Percentiles rank a stretch among this genome's conserved stretches.
Conservation (phyloP, 2,797 vertebrate species). For the Rhynchonycteris naso region DNA sequence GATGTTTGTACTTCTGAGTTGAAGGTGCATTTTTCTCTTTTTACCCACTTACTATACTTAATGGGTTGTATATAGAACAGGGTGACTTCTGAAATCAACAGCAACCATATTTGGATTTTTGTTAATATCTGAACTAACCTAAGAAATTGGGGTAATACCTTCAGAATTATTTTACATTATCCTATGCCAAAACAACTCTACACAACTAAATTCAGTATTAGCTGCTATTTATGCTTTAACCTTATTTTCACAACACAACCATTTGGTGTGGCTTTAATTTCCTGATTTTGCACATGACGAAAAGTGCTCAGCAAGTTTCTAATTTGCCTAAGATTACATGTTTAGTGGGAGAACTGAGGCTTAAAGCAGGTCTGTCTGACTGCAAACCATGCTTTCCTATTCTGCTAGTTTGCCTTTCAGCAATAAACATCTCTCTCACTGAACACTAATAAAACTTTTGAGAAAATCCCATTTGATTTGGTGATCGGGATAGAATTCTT, state of each 20-base stretch:
- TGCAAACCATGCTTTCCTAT: not conserved
- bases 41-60: not conserved
- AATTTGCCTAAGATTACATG: not conserved
- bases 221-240: constrained; percentile 7
- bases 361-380: not conserved
- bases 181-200: not conserved
- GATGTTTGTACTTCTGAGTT: not conserved
- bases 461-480: not conserved
- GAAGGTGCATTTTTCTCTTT: not conserved
- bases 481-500: not conserved
- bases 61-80: not conserved
- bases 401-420: not conserved
- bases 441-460: not conserved
- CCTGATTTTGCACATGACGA: not conserved
- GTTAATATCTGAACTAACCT: not conserved
- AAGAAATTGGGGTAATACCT: not conserved
- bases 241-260: not conserved
- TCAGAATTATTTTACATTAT: constrained; percentile 40
- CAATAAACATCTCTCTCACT: not conserved
- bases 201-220: not conserved
- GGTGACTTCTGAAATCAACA: constrained; percentile 28
- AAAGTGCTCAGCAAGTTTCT: constrained; percentile 26
- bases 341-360: not conserved
- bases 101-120: constrained; percentile 30
- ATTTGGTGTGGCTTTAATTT: constrained; percentile 43